These are phyloP conservation scores for Nestor notabilis DNA, from an alignment of 2,113 vertebrate genomes.

Conservation along the genomic window DNA sequence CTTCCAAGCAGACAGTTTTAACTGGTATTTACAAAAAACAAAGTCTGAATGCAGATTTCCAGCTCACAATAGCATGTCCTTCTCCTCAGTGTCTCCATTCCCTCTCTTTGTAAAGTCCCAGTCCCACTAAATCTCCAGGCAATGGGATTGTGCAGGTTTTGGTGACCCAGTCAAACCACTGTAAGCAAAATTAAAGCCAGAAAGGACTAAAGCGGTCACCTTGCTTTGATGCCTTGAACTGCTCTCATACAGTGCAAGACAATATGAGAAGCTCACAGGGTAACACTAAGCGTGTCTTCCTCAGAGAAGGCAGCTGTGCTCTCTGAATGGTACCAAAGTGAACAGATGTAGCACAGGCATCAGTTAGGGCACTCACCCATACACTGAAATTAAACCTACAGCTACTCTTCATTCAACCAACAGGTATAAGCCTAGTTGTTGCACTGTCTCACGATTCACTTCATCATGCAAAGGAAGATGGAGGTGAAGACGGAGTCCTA, in stretches of 20 bases:
- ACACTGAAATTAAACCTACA: neutral
- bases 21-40: neutral
- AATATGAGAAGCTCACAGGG: neutral
- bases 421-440: neutral
- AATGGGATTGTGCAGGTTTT: rapidly evolving
- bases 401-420: neutral
- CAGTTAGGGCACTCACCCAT: too few relatives aligned
- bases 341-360: neutral
- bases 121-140: neutral
- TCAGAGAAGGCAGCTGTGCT: neutral
- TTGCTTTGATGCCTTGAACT: neutral
- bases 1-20: neutral
- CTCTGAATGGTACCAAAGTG: neutral
- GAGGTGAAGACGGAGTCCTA: neutral
- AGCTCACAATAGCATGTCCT: neutral
- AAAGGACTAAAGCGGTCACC: neutral
- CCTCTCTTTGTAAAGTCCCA: neutral
- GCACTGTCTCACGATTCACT: neutral
- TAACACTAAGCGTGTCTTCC: neutral
- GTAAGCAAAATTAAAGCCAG: neutral
- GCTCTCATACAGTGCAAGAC: neutral
- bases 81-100: neutral
- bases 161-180: neutral
- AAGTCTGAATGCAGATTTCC: neutral
- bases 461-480: neutral